phyloP scores from a whole-genome alignment of 2,888 invertebrate species.

The Noctua comes region DNA sequence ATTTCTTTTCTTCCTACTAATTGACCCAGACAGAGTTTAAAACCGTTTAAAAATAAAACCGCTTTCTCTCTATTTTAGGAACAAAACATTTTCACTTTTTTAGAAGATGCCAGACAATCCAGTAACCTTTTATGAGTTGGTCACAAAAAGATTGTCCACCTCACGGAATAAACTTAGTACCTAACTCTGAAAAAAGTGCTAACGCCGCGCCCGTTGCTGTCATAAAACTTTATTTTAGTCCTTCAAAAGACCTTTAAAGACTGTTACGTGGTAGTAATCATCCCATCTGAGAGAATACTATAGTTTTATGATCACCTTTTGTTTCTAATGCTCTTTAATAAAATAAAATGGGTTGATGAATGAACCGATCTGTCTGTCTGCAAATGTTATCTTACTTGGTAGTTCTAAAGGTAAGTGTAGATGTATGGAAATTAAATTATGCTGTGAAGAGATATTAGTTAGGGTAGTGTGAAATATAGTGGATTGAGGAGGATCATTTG shows the following conservation, averaged over 20 bases:
- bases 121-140: constrained; percentile 2
- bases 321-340: constrained; percentile 46
- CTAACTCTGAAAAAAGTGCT: constrained; percentile 19
- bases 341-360: constrained; percentile 48
- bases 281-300: constrained; percentile 12
- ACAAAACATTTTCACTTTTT: neutral
- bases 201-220: neutral
- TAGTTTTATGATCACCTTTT: constrained; percentile 49
- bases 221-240: constrained; percentile 34
- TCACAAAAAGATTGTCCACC: constrained; percentile 8
- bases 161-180: constrained; percentile 3
- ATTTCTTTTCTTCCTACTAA: neutral
- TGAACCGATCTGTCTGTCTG: constrained; percentile 36
- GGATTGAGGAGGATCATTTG: neutral
- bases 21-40: neutral
- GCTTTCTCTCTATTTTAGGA: no score
- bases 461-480: neutral
- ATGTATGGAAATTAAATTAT: neutral
- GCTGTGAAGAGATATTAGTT: neutral
- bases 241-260: constrained; percentile 16
- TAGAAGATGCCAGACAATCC: neutral
- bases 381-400: constrained; percentile 34
- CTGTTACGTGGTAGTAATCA: constrained; percentile 18
- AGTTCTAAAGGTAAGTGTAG: constrained; percentile 34
- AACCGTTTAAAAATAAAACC: neutral